These are phyloP conservation scores for Heliconius eleuchia DNA, from an alignment of 1,140 invertebrate genomes.

Conservation along the genomic window DNA sequence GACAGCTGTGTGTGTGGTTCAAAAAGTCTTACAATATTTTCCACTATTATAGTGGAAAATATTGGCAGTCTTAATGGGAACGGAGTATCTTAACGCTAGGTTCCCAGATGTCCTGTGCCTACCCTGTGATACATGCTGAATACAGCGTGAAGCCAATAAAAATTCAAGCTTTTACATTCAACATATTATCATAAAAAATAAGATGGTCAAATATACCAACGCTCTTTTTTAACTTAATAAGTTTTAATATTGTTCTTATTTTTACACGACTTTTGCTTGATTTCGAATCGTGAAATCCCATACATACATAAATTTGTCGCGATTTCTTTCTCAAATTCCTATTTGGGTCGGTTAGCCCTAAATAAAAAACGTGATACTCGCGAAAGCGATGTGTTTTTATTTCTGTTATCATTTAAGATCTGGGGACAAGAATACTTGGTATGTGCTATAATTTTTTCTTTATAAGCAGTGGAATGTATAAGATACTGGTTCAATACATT, in stretches of 20 bases:
- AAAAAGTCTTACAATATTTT: too few species aligned
- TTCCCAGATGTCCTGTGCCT: too few species aligned
- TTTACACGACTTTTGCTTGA: slow-evolving; percentile 31
- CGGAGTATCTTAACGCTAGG: too few species aligned
- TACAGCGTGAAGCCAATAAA: too few species aligned
- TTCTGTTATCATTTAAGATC: background rate
- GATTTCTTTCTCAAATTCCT: background rate
- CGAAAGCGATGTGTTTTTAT: slow-evolving; percentile 45
- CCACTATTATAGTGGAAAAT: too few species aligned
- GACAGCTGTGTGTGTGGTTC: background rate
- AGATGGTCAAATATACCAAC: background rate
- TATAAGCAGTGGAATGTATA: background rate
- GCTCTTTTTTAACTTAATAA: slow-evolving; percentile 54
- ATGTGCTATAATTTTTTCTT: background rate
- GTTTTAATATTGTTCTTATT: slow-evolving; percentile 63
- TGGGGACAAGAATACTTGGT: background rate
- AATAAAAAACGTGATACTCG: slow-evolving; percentile 54
- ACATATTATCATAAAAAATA: background rate
- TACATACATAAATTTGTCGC: background rate
- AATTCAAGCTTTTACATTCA: too few species aligned
- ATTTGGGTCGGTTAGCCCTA: slow-evolving; percentile 52
- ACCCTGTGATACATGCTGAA: too few species aligned
- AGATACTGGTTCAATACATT: too few species aligned
- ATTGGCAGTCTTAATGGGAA: too few species aligned
- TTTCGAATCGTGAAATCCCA: background rate